Evolutionary conservation across 2,113 vertebrate species (phyloP).

Genomic region (Procapra przewalskii): DNA sequence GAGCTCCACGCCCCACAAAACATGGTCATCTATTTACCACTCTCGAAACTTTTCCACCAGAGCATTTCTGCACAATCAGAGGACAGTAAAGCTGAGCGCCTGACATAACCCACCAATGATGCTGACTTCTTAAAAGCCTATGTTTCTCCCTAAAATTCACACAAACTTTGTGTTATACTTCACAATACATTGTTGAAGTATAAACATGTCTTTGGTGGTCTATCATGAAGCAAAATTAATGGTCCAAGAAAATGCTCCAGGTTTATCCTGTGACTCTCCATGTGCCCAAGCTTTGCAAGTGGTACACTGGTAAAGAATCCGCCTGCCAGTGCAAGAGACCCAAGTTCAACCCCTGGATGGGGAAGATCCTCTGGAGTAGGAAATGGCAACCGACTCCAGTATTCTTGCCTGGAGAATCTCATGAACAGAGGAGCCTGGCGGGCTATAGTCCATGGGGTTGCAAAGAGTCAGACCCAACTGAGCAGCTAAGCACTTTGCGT

Average conservation of each 20-base stretch:
- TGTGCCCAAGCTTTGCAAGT: neutral
- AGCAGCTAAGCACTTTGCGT: neutral
- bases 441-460: neutral
- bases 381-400: neutral
- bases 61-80: neutral
- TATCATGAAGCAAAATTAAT: neutral
- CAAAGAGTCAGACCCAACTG: neutral
- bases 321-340: neutral
- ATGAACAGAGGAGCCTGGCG: neutral
- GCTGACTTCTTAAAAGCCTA: neutral
- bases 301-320: neutral
- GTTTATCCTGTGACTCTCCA: neutral
- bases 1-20: neutral
- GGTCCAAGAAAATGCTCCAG: neutral
- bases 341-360: neutral
- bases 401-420: neutral
- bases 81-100: neutral
- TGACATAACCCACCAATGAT: neutral
- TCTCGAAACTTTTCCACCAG: neutral
- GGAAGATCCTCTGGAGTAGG: neutral
- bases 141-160: neutral
- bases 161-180: neutral
- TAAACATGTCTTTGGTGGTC: neutral
- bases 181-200: neutral
- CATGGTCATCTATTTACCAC: accelerated